Conservation (phyloP, 2,113 vertebrate species). For the Leptobrachium ailaonicum region DNA sequence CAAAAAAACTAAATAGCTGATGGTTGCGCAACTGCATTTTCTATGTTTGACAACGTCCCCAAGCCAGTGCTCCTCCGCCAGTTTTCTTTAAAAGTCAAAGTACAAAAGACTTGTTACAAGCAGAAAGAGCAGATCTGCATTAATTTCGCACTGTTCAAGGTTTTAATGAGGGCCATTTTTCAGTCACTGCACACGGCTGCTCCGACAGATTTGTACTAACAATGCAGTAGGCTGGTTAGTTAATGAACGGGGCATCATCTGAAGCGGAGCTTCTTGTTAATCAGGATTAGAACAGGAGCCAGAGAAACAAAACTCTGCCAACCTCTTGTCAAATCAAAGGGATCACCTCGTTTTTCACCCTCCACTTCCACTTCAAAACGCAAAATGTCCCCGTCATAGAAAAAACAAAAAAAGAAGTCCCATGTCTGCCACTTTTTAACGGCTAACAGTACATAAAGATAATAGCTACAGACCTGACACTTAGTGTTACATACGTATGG, state of each 20-base stretch:
- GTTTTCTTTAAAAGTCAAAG: slow-evolving; percentile 1
- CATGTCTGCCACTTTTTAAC: no score
- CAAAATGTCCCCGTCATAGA: no score
- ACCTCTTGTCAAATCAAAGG: slow-evolving; percentile 43
- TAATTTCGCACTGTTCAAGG: not conserved
- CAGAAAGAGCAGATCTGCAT: slow-evolving; percentile 25
- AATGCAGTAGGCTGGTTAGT: slow-evolving; percentile 27
- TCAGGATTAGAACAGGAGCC: slow-evolving; percentile 30
- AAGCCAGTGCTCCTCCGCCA: not conserved
- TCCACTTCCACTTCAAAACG: not conserved
- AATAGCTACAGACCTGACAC: no score
- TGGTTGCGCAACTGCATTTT: not conserved
- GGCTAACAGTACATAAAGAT: no score
- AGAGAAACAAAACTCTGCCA: slow-evolving; percentile 11
- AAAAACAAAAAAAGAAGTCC: no score
- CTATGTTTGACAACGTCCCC: slow-evolving; percentile 1
- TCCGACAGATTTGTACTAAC: slow-evolving; percentile 31
- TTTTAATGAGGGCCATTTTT: slow-evolving; percentile 41
- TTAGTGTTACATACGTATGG: no score
- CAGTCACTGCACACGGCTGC: slow-evolving; percentile 27
- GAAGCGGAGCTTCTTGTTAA: slow-evolving; percentile 25
- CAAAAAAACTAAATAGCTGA: not conserved
- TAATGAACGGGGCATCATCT: slow-evolving; percentile 35
- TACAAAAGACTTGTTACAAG: slow-evolving; percentile 25
- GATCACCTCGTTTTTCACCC: not conserved